Evolutionary conservation across 2,113 vertebrate species (phyloP).

Genomic region (Heterotilapia buettikoferi): DNA sequence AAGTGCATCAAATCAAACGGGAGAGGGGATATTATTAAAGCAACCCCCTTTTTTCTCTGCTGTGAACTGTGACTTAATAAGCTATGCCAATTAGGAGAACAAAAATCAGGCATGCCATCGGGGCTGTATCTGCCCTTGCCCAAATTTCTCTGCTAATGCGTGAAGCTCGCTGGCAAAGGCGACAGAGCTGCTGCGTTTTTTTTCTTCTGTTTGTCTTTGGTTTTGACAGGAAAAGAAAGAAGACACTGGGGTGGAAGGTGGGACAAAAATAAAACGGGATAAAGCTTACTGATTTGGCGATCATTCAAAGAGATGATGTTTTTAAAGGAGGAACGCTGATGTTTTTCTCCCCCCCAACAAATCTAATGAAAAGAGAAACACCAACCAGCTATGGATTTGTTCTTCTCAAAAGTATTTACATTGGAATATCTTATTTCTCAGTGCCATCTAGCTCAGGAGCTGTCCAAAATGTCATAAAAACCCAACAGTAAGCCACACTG

Average conservation of each 20-base stretch:
- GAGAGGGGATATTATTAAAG: constrained; percentile 69
- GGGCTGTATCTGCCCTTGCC: constrained; percentile 51
- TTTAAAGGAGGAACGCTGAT: not conserved
- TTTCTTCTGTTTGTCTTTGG: constrained; percentile 18
- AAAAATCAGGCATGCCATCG: constrained; percentile 66
- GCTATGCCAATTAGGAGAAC: constrained; percentile 69
- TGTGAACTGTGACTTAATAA: constrained; percentile 72
- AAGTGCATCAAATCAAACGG: constrained; percentile 67
- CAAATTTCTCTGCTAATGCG: constrained; percentile 52
- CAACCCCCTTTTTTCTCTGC: constrained; percentile 40
- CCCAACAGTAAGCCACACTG: not conserved
- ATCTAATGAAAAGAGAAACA: not conserved
- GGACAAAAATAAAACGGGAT: not conserved
- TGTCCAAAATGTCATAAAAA: not conserved
- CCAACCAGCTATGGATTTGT: not conserved
- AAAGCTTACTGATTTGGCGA: not conserved
- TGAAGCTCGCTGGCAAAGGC: constrained; percentile 47
- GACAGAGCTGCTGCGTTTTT: not conserved
- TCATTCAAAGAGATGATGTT: not conserved
- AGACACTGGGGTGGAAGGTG: not conserved
- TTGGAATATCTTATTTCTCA: not conserved
- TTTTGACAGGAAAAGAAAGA: not conserved
- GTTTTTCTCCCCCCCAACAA: not conserved
- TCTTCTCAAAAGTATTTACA: not conserved
- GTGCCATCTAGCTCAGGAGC: not conserved